Base-by-base conservation (phyloP, 2,113 vertebrate genomes). In the Daboia siamensis region DNA sequence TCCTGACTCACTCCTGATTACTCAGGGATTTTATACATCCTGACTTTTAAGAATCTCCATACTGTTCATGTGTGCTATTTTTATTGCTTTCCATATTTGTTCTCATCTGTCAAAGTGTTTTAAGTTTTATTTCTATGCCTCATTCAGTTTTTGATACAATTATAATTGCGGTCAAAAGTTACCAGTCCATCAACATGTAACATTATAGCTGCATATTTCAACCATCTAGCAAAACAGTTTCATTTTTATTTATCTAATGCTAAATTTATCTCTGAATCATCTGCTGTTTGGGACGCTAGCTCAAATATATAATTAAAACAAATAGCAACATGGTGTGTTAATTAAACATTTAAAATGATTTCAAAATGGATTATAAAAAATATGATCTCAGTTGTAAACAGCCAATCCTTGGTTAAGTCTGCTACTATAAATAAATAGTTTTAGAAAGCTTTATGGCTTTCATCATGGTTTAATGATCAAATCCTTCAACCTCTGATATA, bases 331-430 rank as follows among this genome's bases (percentile, higher is more conserved):
- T 64, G n/a, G 56, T 26, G 24, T 90, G 55, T 90, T 93, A 93
- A 90, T 93, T 90, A 90, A 86, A 51, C 61, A 93, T 90, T 92
- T 74, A 55, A 92, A 93, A 93, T 46, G 46, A 15, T 23, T 93
- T 86, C 56, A 64, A 90, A 69, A 69, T 69, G 33, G 17, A 86
- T 61, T 90, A 89, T 64, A 86, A 90, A 90, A 86, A 86, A 59
- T 48, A 44, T 86, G 69, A 61, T 86, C 33, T 90, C 57, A 86
- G 26, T 92, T 92, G n/a, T 52, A 44, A 92, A 90, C 20, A 88
- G 21, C 29, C 74, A 64, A 88, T 59, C 23, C 69, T 39, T 93
- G 92, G 21, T 44, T 61, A 88, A 21, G 48, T 84, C 80, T 29
- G 24, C n/a, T 89, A 46, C 52, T 84, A 69, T 89, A 92, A 92